Evolutionary conservation across 35 echinoderm and acorn worm genomes (phyloP).

Genomic region (Chiridota heheva): DNA sequence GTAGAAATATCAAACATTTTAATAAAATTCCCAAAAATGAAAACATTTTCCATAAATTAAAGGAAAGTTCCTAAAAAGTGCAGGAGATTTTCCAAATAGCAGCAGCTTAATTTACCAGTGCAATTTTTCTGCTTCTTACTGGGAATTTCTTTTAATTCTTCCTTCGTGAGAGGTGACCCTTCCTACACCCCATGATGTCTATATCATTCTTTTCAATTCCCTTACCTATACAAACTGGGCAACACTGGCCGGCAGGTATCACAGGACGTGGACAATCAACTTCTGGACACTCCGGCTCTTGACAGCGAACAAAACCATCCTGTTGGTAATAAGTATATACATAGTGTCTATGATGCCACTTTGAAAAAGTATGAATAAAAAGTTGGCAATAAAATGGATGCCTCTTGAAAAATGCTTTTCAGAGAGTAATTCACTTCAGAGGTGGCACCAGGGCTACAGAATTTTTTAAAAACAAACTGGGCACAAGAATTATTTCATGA

Average conservation of each 20-base stretch:
- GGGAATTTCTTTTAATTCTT: background rate
- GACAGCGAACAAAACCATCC: slow-evolving; percentile 74
- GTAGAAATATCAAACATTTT: no score
- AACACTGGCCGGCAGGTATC: slow-evolving; percentile 84
- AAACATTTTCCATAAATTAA: no score
- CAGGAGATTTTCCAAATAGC: no score
- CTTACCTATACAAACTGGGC: slow-evolving; percentile 88
- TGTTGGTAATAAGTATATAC: slow-evolving; percentile 17
- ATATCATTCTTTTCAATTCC: background rate
- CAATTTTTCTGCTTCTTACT: background rate
- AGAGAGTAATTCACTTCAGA: background rate
- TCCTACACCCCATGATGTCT: no score
- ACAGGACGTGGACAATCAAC: slow-evolving; percentile 63
- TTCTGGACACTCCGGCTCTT: slow-evolving; percentile 60
- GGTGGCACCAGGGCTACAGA: background rate
- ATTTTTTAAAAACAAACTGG: background rate
- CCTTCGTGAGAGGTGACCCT: no score
- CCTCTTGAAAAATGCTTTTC: no score
- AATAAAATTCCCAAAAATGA: no score
- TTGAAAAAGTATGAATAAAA: no score
- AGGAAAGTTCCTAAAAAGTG: no score
- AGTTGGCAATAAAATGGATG: no score
- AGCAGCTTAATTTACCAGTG: no score
- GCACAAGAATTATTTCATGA: background rate
- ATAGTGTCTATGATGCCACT: no score